A percentile compares a stretch with the other conserved stretches of the same genome.
phyloP scores from a whole-genome alignment of 2,888 invertebrate genomes.

The Muscina levida region DNA sequence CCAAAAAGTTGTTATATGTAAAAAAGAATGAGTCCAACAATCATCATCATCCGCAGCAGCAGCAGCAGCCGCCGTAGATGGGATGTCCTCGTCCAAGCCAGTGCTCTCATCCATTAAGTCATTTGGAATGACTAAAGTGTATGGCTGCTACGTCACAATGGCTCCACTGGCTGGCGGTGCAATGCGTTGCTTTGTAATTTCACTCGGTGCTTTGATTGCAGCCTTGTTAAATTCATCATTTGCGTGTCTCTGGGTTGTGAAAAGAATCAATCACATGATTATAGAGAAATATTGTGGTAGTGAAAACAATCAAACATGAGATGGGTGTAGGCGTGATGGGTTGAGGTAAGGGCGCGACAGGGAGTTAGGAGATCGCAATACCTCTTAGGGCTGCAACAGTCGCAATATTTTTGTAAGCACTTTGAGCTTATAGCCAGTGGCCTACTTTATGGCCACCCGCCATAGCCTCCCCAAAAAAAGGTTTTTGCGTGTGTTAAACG shows the following conservation, averaged over 20 bases:
- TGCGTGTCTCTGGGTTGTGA: conserved; percentile 19
- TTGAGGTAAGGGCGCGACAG: no score
- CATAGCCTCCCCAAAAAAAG: no score
- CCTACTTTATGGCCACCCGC: conserved; percentile 29
- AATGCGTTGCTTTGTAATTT: conserved; percentile 2
- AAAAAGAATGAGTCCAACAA: conserved; percentile 10
- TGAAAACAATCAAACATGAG: background rate
- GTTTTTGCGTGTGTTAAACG: no score
- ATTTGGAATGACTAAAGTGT: conserved; percentile 14
- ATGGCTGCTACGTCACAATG: conserved; percentile 4
- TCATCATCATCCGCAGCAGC: conserved; percentile 17
- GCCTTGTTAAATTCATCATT: conserved; percentile 32
- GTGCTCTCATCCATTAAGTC: conserved; percentile 4
- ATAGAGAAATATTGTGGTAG: conserved; percentile 9
- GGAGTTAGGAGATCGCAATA: no score
- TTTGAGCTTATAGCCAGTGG: conserved; percentile 16
- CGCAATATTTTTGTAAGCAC: conserved; percentile 4
- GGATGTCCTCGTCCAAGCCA: no score
- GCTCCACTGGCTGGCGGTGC: background rate
- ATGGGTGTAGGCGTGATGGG: background rate
- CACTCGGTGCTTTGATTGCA: background rate
- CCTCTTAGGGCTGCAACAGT: background rate
- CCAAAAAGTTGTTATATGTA: background rate
- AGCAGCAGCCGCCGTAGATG: no score
- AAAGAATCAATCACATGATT: conserved; percentile 31